Base-by-base conservation (phyloP, 2,113 vertebrate species). In the Machaerirhynchus nigripectus region DNA sequence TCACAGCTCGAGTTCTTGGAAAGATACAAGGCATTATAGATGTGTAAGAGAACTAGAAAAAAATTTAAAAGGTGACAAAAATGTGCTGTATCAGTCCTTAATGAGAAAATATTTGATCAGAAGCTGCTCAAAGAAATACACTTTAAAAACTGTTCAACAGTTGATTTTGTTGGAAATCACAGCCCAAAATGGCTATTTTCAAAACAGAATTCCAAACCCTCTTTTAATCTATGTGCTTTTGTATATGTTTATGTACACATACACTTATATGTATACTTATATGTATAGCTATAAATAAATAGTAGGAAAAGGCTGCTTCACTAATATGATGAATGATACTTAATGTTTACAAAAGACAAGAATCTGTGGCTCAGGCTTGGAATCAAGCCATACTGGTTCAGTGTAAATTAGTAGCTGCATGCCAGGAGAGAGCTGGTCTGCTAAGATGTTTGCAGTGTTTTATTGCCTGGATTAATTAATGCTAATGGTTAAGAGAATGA, bases 381-480 rank as follows among this genome's bases (percentile, higher is more conserved):
- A 89, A 87, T 46, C 44, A 69, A 96, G 81, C 65, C 94, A 87
- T 56, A 27, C 27, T 77, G 49, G 57, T 94, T 91, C 46, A 49
- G 44, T 23, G 67, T 42, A 95, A 96, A 96, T 89, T 83, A 80
- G 71, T 50, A 77, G 68, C 10, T 65, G 19, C 35, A 69, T 77
- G 74, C 84, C 91, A 95, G 79, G 77, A 95, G 81, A 93, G 69
- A 84, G 47, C 46, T 91, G 84, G 81, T 87, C 81, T 76, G 74
- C 61, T 79, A 87, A 52, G 53, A 92, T 50, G 63, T 91, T 82
- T 85, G 81, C 61, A 69, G 37, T 93, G 84, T 81, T 93, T 96
- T 94, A 96, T 89, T 89, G 81, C 64, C 67, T 77, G 75, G 75
- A 94, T 96, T 96, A 97, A 95, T 96, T 93, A 95, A 94, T 79